Evolutionary conservation across 2,113 vertebrate species (phyloP).

Genomic region (Amblyopsis rosae): DNA sequence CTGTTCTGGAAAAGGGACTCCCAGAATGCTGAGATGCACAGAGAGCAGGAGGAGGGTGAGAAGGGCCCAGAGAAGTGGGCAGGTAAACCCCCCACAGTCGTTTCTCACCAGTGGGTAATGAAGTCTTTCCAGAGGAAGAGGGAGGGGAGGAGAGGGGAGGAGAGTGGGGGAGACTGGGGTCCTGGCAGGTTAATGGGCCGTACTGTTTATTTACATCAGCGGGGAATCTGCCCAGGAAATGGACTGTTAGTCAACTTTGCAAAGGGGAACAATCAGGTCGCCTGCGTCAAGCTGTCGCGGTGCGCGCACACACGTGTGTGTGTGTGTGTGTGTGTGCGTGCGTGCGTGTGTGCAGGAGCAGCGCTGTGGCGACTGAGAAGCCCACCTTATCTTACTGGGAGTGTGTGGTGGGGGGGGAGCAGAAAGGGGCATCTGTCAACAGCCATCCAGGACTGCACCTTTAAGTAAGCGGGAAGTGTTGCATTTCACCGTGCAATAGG

Average conservation of each 20-base stretch:
- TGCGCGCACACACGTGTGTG: background rate
- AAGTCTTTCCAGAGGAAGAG: too few relatives aligned
- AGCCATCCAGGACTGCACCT: background rate
- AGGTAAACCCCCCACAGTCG: too few relatives aligned
- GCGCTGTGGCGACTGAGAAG: conserved; percentile 44
- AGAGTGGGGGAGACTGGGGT: conserved; percentile 6
- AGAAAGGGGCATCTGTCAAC: too few relatives aligned
- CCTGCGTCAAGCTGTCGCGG: conserved; percentile 48
- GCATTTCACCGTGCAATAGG: conserved; percentile 17
- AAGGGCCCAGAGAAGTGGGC: too few relatives aligned
- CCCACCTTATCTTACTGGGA: conserved; percentile 13
- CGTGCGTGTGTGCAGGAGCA: conserved; percentile 38
- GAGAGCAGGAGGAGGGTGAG: too few relatives aligned
- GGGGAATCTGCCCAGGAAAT: conserved; percentile 51
- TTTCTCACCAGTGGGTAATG: too few relatives aligned
- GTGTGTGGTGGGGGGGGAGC: background rate
- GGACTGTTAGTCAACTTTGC: conserved; percentile 58
- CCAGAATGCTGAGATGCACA: too few relatives aligned
- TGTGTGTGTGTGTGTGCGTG: conserved; percentile 11
- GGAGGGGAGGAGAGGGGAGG: background rate
- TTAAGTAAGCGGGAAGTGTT: background rate
- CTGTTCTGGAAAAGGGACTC: too few relatives aligned
- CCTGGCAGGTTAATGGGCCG: conserved; percentile 56
- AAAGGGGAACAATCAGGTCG: conserved; percentile 55
- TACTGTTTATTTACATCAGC: conserved; percentile 70